phyloP scores from a whole-genome alignment of 1,140 invertebrate genomes.

The Temnothorax curvispinosus region DNA sequence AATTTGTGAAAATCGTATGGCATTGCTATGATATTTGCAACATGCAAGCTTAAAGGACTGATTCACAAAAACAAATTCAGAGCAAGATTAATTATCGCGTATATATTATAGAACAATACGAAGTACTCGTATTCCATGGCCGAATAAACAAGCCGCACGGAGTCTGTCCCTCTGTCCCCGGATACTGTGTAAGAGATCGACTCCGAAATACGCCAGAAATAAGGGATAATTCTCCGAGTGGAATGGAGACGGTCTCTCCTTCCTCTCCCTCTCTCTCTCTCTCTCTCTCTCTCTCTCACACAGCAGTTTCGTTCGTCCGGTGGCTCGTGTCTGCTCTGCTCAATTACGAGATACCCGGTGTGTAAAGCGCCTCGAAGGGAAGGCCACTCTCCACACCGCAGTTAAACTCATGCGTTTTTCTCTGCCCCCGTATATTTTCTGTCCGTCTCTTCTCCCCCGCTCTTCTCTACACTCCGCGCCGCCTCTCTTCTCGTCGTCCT shows the following conservation, averaged over 20 bases:
- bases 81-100: constrained; percentile 17
- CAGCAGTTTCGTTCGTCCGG: background rate
- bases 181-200: constrained; percentile 42
- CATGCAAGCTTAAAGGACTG: background rate
- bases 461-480: background rate
- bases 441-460: background rate
- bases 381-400: constrained; percentile 37
- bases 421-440: constrained; percentile 34
- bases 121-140: background rate
- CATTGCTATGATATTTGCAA: background rate
- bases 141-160: constrained; percentile 4
- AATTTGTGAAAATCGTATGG: background rate
- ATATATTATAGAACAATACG: background rate
- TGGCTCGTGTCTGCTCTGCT: constrained; percentile 69
- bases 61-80: background rate
- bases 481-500: constrained; percentile 6
- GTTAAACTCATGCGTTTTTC: constrained; percentile 59
- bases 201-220: constrained; percentile 57
- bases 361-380: constrained; percentile 54
- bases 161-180: constrained; percentile 20
- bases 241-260: constrained; percentile 19
- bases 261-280: background rate
- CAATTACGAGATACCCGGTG: constrained; percentile 67
- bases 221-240: constrained; percentile 56
- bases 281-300: background rate